Conservation (phyloP, 2,113 vertebrate genomes). For the Tautogolabrus adspersus region DNA sequence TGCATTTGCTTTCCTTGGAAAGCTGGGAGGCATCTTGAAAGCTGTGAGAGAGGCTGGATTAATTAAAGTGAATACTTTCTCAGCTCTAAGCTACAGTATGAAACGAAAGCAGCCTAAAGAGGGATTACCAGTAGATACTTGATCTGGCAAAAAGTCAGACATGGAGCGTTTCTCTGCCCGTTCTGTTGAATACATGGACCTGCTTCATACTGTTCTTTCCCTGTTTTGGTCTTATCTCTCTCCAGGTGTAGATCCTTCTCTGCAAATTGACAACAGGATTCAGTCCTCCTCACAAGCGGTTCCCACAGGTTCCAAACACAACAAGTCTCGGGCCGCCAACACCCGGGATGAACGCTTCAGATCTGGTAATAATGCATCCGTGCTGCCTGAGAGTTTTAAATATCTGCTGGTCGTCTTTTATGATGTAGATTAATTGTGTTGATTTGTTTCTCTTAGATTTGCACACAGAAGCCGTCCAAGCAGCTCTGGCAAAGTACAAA, state of each 20-base stretch:
- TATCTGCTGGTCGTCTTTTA: not conserved
- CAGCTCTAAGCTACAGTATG: slow-evolving; percentile 42
- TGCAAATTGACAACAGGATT: slow-evolving; percentile 89
- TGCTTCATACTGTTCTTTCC: not conserved
- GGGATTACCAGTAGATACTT: slow-evolving; percentile 56
- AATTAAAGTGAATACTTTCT: slow-evolving; percentile 62
- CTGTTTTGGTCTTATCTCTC: slow-evolving; percentile 24
- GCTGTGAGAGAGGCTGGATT: slow-evolving; percentile 37
- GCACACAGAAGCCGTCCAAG: slow-evolving; percentile 97
- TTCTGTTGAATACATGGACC: not conserved
- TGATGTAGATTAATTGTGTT: slow-evolving; percentile 19
- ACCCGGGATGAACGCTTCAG: slow-evolving; percentile 94
- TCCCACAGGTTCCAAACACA: slow-evolving; percentile 82
- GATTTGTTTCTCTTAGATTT: slow-evolving; percentile 82
- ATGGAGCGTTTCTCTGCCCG: not conserved
- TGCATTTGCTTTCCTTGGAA: slow-evolving; percentile 54
- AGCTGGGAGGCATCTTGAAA: slow-evolving; percentile 36
- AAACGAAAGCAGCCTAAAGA: slow-evolving; percentile 53
- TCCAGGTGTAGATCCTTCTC: slow-evolving; percentile 92
- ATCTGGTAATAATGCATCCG: slow-evolving; percentile 86
- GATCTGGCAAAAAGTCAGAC: slow-evolving; percentile 32
- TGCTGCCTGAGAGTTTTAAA: slow-evolving; percentile 14
- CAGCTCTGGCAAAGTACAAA: slow-evolving; percentile 94
- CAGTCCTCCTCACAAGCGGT: slow-evolving; percentile 83
- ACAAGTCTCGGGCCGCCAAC: slow-evolving; percentile 87